A percentile compares a stretch with the other conserved stretches of the same genome.
Conservation (phyloP, 2,113 vertebrate species). For the Erinaceus europaeus region DNA sequence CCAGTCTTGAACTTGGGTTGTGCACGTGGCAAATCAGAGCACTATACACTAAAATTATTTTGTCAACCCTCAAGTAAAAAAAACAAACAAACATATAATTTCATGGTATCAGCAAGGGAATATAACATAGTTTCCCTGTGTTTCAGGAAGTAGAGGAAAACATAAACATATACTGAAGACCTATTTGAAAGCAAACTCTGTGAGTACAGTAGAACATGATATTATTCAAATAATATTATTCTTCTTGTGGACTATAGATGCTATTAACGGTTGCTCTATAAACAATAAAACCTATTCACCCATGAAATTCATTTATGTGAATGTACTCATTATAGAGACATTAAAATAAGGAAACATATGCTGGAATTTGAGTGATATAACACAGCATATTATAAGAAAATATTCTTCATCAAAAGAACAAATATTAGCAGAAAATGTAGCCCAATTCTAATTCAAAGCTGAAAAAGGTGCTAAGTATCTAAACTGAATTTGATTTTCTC, state of each 20-base stretch:
- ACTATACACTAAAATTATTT: too few relatives aligned
- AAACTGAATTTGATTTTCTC: constrained; percentile 23
- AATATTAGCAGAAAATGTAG: constrained; percentile 26
- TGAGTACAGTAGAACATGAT: accelerated
- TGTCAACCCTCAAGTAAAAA: too few relatives aligned
- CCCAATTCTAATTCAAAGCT: neutral
- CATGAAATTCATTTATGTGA: neutral
- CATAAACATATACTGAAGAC: too few relatives aligned
- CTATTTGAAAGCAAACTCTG: neutral
- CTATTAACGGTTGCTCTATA: constrained; percentile 17
- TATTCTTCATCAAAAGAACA: constrained; percentile 47
- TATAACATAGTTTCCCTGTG: neutral
- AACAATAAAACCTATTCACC: neutral
- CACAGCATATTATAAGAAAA: neutral
- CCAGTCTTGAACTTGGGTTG: too few relatives aligned
- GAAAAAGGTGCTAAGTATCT: neutral
- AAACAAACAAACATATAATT: too few relatives aligned
- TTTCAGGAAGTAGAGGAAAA: neutral
- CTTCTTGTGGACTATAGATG: neutral
- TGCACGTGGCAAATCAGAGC: too few relatives aligned
- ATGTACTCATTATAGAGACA: neutral
- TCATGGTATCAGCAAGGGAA: too few relatives aligned
- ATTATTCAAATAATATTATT: neutral
- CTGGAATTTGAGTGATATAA: neutral
- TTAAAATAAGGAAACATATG: constrained; percentile 23